These are phyloP conservation scores for Pollenia labialis DNA, from an alignment of 2,888 invertebrate genomes.

Conservation along the genomic window DNA sequence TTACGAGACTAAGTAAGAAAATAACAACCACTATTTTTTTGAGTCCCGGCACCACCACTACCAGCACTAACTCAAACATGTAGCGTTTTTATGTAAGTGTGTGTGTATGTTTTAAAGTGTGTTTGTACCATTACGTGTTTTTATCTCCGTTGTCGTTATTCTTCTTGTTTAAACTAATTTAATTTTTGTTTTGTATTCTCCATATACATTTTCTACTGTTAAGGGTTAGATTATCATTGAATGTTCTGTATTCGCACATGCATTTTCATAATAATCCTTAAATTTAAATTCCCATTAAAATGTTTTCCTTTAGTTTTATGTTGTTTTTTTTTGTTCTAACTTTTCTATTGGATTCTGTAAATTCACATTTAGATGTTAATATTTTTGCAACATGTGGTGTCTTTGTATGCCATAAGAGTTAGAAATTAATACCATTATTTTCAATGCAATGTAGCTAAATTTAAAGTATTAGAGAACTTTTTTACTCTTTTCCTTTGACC, in stretches of 20 bases:
- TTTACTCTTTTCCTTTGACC: conserved; percentile 56
- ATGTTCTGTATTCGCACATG: background rate
- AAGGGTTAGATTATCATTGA: conserved; percentile 45
- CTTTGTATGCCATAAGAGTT: conserved; percentile 18
- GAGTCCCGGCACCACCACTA: background rate
- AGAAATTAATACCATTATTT: conserved; percentile 49
- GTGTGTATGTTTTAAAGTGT: background rate
- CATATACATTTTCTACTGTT: conserved; percentile 2
- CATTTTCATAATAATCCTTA: conserved; percentile 21
- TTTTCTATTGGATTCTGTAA: conserved; percentile 48
- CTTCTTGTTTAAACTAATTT: conserved; percentile 36
- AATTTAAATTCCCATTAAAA: conserved; percentile 62
- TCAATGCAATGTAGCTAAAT: conserved; percentile 64
- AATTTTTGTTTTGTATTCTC: conserved; percentile 14
- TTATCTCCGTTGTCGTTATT: conserved; percentile 35
- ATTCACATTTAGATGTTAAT: conserved; percentile 67
- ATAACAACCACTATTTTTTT: background rate
- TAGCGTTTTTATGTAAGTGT: background rate
- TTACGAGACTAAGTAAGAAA: background rate
- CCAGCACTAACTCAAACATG: background rate
- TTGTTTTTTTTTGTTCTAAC: conserved; percentile 15
- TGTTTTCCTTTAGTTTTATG: conserved; percentile 32
- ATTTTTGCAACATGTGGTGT: conserved; percentile 56
- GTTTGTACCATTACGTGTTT: conserved; percentile 29
- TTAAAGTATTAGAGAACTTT: conserved; percentile 58